Base-by-base conservation (phyloP, 2,888 invertebrate species). In the Oxycera nigricornis region DNA sequence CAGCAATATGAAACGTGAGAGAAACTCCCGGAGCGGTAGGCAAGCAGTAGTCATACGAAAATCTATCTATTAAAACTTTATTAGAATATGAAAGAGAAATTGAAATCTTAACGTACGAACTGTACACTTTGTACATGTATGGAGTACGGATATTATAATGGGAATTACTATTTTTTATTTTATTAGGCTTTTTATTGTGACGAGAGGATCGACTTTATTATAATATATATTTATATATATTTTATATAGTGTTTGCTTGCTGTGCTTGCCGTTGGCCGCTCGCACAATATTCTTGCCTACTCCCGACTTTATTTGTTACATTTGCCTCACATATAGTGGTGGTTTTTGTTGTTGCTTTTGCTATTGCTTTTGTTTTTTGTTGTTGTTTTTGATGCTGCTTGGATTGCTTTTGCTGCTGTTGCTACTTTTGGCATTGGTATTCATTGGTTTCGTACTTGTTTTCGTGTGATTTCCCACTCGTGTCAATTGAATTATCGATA, bases 41-140 rank as follows among this genome's bases (percentile, higher is more conserved):
- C 22, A 20, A 55, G 22, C 17, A 55, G 20, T 22, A 14, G 17
- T 24, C 24, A 55, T 55, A 30, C 41, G 9, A 20, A 22, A 41
- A 22, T 30, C n/a, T 7, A 35, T 26, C 55, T 20, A 55, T 52
- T 70, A 70, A 70, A 68, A 68, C 17, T 68, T 68, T 68, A 68
- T 68, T 68, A 68, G 39, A 65, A 65, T 50, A 28, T 68, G 68
- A 68, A 70, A 70, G 70, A 70, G 70, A 70, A 70, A 70, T 70
- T 70, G 70, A 70, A 70, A 70, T 70, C 30, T 30, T 70, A 52
- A 55, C n/a, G n/a, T n/a, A n/a, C n/a, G n/a, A n/a, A n/a, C 30
- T 24, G 17, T 50, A 68, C 68, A 68, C 28, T 17, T 52, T 70
- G 31, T 31, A 28, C 28, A 50, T 52, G 30, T 68, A 50, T 68